Percentiles rank a stretch among this genome's conserved stretches.
Conservation (phyloP, 2,797 vertebrate species). For the Sebastolobus altivelis region DNA sequence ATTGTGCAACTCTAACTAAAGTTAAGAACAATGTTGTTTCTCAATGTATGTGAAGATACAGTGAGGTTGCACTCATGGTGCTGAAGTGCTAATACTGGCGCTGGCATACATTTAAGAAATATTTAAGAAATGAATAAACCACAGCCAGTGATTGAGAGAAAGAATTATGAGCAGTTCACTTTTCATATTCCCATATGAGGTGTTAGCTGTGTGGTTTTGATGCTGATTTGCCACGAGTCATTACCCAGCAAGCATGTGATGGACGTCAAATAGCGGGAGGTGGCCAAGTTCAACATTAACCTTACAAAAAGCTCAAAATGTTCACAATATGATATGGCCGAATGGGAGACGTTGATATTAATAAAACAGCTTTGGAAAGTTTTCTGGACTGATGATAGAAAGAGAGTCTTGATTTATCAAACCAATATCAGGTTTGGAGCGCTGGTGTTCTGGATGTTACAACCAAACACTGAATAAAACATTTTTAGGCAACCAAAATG, state of each 20-base stretch:
- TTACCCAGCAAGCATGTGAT: slow-evolving; percentile 16
- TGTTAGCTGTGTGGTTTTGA: slow-evolving; percentile 16
- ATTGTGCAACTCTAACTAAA: background rate
- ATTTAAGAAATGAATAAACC: background rate
- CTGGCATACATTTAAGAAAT: background rate
- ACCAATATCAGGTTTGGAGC: background rate
- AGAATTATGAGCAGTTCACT: slow-evolving; percentile 7
- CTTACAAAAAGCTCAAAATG: background rate
- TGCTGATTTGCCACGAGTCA: slow-evolving; percentile 23
- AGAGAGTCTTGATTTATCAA: background rate
- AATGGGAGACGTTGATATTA: background rate
- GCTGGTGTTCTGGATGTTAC: background rate
- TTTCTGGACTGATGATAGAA: background rate
- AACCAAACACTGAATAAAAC: too few species aligned
- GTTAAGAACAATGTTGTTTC: background rate
- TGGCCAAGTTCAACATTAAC: slow-evolving; percentile 28
- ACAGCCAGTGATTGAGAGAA: background rate
- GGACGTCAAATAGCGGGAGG: background rate
- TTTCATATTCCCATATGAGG: slow-evolving; percentile 1
- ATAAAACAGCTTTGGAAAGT: background rate
- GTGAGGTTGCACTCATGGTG: background rate
- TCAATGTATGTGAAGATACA: background rate
- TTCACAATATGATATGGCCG: background rate
- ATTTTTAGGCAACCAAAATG: too few species aligned
- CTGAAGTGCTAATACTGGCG: too few species aligned